phyloP scores from a whole-genome alignment of 2,113 vertebrate genomes.

The Taxidea taxus region DNA sequence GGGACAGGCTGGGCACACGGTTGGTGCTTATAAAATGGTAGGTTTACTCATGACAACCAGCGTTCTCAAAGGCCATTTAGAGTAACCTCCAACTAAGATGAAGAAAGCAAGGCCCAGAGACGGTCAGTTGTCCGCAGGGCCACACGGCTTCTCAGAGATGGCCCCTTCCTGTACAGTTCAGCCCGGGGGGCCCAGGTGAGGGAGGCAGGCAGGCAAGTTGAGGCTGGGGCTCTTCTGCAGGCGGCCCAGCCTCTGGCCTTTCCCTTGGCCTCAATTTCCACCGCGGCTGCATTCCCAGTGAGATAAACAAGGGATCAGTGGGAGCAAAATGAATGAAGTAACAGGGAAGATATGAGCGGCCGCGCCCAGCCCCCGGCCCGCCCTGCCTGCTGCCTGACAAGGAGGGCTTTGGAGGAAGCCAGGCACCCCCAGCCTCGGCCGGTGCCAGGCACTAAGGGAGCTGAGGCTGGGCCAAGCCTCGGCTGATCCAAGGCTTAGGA shows the following conservation, averaged over 20 bases:
- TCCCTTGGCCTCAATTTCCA: constrained; percentile 23
- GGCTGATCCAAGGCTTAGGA: not conserved
- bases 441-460: constrained; percentile 58
- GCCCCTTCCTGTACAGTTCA: not conserved
- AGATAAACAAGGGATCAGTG: constrained; percentile 74
- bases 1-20: not conserved
- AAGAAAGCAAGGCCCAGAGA: not conserved
- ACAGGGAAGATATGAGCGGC: constrained; percentile 67
- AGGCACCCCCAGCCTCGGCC: not conserved
- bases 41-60: not conserved
- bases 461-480: not conserved
- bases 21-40: not conserved
- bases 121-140: not conserved
- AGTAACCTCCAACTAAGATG: not conserved
- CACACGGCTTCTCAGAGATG: not conserved
- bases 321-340: constrained; percentile 74
- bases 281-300: constrained; percentile 39
- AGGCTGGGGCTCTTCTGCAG: not conserved
- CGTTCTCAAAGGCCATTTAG: not conserved
- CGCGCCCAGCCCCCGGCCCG: constrained; percentile 29
- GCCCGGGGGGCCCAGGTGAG: not conserved
- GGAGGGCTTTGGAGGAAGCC: constrained; percentile 39
- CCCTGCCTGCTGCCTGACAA: not conserved
- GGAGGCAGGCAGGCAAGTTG: rapidly evolving
- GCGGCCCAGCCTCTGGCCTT: not conserved